phyloP scores from a whole-genome alignment of 2,888 invertebrate genomes.

The Acronicta alni region DNA sequence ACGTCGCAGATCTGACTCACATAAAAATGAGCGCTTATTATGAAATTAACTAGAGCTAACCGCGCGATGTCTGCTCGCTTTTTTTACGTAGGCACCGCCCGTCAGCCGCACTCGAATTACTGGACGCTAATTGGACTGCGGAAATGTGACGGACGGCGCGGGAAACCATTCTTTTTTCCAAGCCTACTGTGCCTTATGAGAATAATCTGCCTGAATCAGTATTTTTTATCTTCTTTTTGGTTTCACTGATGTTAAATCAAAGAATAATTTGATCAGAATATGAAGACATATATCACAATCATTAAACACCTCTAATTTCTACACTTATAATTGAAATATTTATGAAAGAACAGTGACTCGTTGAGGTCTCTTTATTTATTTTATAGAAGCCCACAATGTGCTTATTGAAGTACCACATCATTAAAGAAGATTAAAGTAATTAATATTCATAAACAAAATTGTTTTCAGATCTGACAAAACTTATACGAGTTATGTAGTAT shows the following conservation, averaged over 20 bases:
- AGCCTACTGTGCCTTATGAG: constrained; percentile 56
- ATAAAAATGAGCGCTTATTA: constrained; percentile 89
- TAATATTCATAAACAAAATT: too few relatives aligned
- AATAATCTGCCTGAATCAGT: constrained; percentile 65
- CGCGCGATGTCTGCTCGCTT: constrained; percentile 75
- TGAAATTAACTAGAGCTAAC: constrained; percentile 85
- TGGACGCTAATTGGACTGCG: constrained; percentile 88
- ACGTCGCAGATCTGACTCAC: constrained; percentile 78
- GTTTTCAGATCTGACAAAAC: too few relatives aligned
- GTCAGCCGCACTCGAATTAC: constrained; percentile 86
- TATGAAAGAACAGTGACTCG: too few relatives aligned
- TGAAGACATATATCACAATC: constrained; percentile 3
- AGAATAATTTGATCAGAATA: constrained; percentile 28
- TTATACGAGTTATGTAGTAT: too few relatives aligned
- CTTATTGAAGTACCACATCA: too few relatives aligned
- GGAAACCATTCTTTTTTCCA: constrained; percentile 72
- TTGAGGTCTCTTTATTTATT: too few relatives aligned
- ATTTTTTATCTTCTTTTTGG: constrained; percentile 56
- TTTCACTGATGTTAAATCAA: constrained; percentile 49
- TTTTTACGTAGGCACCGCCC: constrained; percentile 79
- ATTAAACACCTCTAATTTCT: too few relatives aligned
- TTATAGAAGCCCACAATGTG: too few relatives aligned
- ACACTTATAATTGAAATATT: too few relatives aligned
- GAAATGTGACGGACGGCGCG: constrained; percentile 86
- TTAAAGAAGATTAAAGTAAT: too few relatives aligned